Evolutionary conservation across 1,140 invertebrate species (phyloP).

Genomic region (Dryas iulia): DNA sequence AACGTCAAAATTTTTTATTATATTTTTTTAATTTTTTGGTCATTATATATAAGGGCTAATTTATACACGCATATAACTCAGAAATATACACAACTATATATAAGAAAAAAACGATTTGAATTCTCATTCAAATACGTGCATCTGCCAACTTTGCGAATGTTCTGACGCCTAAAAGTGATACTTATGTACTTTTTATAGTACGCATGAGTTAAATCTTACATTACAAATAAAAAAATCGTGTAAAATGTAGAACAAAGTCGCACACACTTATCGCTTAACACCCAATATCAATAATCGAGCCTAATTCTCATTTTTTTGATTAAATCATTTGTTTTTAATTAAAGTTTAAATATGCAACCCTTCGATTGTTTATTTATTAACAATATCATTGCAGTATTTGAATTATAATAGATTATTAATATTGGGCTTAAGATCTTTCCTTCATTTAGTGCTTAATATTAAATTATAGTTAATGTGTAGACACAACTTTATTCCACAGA

Average conservation of each 20-base stretch:
- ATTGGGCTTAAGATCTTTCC: not conserved
- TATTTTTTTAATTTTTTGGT: not conserved
- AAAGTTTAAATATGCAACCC: too few relatives aligned
- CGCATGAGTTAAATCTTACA: constrained; percentile 12
- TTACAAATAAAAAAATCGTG: not conserved
- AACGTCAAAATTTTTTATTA: not conserved
- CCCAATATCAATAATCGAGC: too few relatives aligned
- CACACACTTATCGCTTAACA: not conserved
- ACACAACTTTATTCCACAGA: not conserved
- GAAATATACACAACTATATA: constrained; percentile 2
- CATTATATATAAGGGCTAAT: not conserved
- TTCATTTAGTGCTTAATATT: not conserved
- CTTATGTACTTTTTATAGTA: not conserved
- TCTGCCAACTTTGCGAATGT: not conserved
- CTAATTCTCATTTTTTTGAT: too few relatives aligned
- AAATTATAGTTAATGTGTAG: not conserved
- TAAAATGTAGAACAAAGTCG: constrained; percentile 1
- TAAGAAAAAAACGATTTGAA: not conserved
- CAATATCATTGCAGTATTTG: too few relatives aligned
- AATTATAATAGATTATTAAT: too few relatives aligned
- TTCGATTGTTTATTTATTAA: too few relatives aligned
- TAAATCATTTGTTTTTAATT: too few relatives aligned
- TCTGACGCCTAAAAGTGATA: not conserved
- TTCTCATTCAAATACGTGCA: not conserved
- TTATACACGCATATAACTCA: not conserved